A percentile compares a stretch with the other conserved stretches of the same genome.
phyloP scores from a whole-genome alignment of 2,797 vertebrate species.

The Sus cebifrons region DNA sequence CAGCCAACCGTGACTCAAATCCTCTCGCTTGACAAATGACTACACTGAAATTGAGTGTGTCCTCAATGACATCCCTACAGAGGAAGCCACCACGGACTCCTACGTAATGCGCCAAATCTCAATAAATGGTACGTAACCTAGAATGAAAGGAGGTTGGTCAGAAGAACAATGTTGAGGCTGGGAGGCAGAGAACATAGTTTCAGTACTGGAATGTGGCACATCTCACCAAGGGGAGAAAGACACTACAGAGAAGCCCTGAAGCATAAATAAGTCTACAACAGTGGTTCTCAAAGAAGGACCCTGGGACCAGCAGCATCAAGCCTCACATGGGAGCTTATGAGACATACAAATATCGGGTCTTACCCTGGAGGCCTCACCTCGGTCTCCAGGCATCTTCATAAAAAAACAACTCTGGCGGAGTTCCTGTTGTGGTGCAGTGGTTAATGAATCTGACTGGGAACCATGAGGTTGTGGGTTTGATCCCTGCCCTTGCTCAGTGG shows the following conservation, averaged over 20 bases:
- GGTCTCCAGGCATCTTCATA: fast-evolving
- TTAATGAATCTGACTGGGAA: too few relatives aligned
- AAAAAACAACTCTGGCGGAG: background rate
- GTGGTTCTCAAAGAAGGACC: background rate
- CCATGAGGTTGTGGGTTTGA: too few relatives aligned
- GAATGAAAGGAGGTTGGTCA: too few relatives aligned
- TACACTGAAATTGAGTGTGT: too few relatives aligned
- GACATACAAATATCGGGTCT: background rate
- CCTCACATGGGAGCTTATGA: background rate
- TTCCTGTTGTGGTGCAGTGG: too few relatives aligned
- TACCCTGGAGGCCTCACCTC: background rate
- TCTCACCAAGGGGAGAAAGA: background rate
- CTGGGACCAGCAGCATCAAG: too few relatives aligned
- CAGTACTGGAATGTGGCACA: fast-evolving
- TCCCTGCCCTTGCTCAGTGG: too few relatives aligned
- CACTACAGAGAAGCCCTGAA: background rate
- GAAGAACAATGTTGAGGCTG: fast-evolving
- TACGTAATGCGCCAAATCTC: background rate
- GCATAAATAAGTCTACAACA: fast-evolving
- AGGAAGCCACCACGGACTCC: background rate
- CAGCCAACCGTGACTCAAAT: background rate
- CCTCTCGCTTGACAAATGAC: background rate
- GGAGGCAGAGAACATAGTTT: background rate
- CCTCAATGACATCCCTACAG: background rate
- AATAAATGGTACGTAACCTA: too few relatives aligned